Evolutionary conservation across 1,140 invertebrate genomes (phyloP), one percentile per base, ranked within the genome.

Genomic region (Tetraneura akinire): DNA sequence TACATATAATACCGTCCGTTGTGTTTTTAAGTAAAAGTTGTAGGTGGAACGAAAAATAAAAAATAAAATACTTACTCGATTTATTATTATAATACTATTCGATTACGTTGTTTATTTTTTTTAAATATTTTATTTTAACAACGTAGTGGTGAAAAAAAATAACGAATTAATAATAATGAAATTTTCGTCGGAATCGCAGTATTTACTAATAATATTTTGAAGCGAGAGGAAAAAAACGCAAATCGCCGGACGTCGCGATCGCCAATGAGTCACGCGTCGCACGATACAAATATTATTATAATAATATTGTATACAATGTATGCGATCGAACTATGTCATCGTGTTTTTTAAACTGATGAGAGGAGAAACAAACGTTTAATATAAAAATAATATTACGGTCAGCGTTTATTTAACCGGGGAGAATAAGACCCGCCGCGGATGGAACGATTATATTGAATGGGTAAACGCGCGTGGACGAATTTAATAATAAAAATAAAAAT

Each of bases 1-100:
- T n/a, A n/a, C n/a, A n/a, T 32, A 62, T 64, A 64, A 37, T n/a
- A 64, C 37, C 21, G 62, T 64, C 8, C 37, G 8, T 64, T 64
- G 18, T 64, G 26, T 60, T 64, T 64, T 64, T 11, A 1, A 32
- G 16, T 32, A 29, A 42, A 64, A 64, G 18, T 37, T 64, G 8
- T 32, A 42, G 62, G n/a, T 9, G n/a, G 13, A 64, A 42, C 37
- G 60, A 37, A 13, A 42, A 32, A n/a, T n/a, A 60, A 60, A 64
- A 37, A 13, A 37, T 18, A 64, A 64, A n/a, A 37, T 18, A 42
- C 32, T 13, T 8, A 62, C 26, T 26, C 57, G 16, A 23, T 14
- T 10, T 14, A 16, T n/a, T n/a, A n/a, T n/a, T 62, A 57, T 60
- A 29, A 32, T 37, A 37, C 10, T 18, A 64, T 42, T 64, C 10